Conservation (phyloP, 2,113 vertebrate genomes). For the Ictalurus punctatus region DNA sequence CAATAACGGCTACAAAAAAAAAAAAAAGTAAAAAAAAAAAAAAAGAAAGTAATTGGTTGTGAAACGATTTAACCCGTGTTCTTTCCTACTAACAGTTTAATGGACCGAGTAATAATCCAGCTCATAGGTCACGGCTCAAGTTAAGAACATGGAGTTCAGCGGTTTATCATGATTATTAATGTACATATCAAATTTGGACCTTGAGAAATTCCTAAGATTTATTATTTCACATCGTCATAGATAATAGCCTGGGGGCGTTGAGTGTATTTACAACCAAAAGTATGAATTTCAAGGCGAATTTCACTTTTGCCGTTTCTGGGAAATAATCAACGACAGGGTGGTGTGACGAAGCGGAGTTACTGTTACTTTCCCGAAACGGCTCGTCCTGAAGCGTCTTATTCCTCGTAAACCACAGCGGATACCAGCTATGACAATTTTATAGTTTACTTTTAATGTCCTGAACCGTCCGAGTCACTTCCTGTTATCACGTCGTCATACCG, state of each 20-base stretch:
- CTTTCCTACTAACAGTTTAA: background rate
- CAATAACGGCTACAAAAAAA: background rate
- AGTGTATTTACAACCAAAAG: background rate
- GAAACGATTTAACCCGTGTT: background rate
- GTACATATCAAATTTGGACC: background rate
- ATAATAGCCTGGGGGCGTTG: background rate
- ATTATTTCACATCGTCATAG: background rate
- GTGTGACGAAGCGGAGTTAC: background rate
- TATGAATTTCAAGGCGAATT: background rate
- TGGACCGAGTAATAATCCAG: background rate
- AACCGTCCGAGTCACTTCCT: background rate
- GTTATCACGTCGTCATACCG: background rate
- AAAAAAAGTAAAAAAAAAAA: too few species aligned
- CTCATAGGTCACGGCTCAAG: background rate
- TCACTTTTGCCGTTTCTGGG: too few species aligned
- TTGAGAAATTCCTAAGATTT: background rate
- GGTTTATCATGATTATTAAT: background rate
- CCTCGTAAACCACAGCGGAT: too few species aligned
- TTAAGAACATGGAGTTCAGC: background rate
- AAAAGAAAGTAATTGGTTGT: background rate
- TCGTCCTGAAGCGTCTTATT: background rate
- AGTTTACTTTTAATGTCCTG: background rate
- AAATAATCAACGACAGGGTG: background rate
- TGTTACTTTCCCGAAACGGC: background rate
- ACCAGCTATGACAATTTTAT: too few species aligned